Evolutionary conservation across 2,888 invertebrate species (phyloP), one percentile per base, ranked within the genome.

Genomic region (Aelia acuminata): DNA sequence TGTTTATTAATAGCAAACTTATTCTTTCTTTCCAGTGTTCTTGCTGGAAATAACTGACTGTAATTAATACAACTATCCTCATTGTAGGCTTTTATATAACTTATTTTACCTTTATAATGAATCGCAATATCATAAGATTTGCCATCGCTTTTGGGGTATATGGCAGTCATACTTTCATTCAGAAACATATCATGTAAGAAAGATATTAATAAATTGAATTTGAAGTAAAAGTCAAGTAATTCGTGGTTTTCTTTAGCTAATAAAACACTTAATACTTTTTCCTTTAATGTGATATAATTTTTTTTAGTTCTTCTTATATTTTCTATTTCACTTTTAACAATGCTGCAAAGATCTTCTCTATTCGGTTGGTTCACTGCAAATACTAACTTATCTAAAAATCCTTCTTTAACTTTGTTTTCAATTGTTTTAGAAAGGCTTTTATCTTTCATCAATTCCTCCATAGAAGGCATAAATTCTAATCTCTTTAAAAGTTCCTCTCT

Each of bases 351-450:
- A 18, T 87, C 75, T 70, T 87, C 75, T 87, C 75, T 75, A 49
- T 87, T 87, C 31, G 87, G 87, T 47, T 87, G 87, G 75, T 87
- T 87, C 47, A 87, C 87, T 47, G 75, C 87, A 35, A 87, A 87
- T 31, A 87, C 75, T 48, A 87, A 47, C 26, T 75, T 70, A 87
- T 49, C 50, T 87, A 87, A 43, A 87, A 87, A 87, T 47, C 7
- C 75, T 43, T 87, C 15, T 84, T 84, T 84, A 26, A 84, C 26
- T 47, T 20, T 22, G 26, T 26, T 80, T 80, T 80, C 80, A 80
- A 11, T 35, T 84, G 4, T 43, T 47, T 49, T 48, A 43, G 84
- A 84, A 49, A 49, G 11, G 7, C 43, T 13, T 48, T 49, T 84
- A 49, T 84, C 48, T 11, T 84, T 47, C 43, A 84, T 84, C 49